Evolutionary conservation across 2,797 vertebrate species (phyloP).

Genomic region (Natrix natrix): DNA sequence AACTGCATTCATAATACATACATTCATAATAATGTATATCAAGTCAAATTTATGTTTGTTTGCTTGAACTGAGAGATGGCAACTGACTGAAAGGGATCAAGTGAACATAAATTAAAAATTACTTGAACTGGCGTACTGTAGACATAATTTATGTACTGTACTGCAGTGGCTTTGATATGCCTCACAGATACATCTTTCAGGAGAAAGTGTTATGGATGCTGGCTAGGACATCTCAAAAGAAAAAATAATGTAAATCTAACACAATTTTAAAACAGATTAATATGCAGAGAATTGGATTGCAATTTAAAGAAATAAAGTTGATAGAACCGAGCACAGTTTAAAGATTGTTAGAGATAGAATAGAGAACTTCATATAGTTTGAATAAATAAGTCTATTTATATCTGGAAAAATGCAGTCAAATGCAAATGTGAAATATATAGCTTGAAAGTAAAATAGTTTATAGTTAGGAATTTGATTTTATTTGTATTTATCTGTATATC

Average conservation of each 20-base stretch:
- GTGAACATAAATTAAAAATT: not conserved
- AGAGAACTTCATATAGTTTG: too few relatives aligned
- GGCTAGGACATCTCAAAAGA: not conserved
- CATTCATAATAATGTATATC: not conserved
- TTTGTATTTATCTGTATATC: not conserved
- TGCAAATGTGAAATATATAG: not conserved
- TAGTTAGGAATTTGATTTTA: not conserved
- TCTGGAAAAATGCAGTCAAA: not conserved
- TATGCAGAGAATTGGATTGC: not conserved
- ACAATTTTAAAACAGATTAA: not conserved
- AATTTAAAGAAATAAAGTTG: not conserved
- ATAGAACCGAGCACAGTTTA: not conserved
- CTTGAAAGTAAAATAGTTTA: not conserved
- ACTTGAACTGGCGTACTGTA: not conserved
- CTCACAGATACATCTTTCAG: not conserved
- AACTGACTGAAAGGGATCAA: not conserved
- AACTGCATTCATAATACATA: not conserved
- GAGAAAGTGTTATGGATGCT: not conserved
- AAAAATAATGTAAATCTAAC: not conserved
- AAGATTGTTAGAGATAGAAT: not conserved
- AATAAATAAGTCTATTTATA: not conserved
- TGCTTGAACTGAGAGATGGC: not conserved
- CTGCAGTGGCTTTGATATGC: not conserved
- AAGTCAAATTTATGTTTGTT: not conserved
- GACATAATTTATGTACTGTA: not conserved